Conservation (phyloP, 2,888 invertebrate species). For the Tholera decimalis region DNA sequence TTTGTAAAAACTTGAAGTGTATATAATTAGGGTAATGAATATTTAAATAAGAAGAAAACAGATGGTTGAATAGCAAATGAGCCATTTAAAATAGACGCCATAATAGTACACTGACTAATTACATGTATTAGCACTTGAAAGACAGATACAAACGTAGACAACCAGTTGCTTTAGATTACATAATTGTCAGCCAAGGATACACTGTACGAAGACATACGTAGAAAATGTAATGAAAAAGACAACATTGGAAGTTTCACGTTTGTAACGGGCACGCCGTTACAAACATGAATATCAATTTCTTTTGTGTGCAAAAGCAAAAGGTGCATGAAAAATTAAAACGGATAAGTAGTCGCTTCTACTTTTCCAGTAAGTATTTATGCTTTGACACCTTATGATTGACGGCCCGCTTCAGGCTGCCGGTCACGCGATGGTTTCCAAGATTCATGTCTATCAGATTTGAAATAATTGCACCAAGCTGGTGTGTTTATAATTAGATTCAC, state of each 20-base stretch:
- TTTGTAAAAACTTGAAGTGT: conserved; percentile 1
- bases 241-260: conserved; percentile 3
- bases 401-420: conserved; percentile 57
- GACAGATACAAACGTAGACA: conserved; percentile 17
- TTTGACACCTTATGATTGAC: conserved; percentile 64
- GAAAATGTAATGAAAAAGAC: conserved; percentile 9
- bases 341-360: conserved; percentile 46
- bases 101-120: conserved; percentile 16
- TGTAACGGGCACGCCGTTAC: conserved; percentile 14
- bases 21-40: conserved; percentile 17
- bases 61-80: conserved; percentile 12
- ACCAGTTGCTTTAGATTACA: conserved; percentile 22
- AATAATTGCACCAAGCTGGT: conserved; percentile 68
- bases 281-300: conserved; percentile 34
- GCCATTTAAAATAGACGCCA: conserved; percentile 25
- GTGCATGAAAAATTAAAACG: conserved; percentile 31
- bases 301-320: conserved; percentile 43
- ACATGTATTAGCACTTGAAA: conserved; percentile 15
- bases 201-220: background rate
- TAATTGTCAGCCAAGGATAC: conserved; percentile 27
- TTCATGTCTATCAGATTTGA: conserved; percentile 69
- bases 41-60: conserved; percentile 18
- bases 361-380: conserved; percentile 51
- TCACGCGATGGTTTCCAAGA: conserved; percentile 72
- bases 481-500: conserved; percentile 67